Percentiles rank a stretch among this genome's conserved stretches.
Evolutionary conservation across 1,140 invertebrate species (phyloP).

Genomic region (Dolichoris vasculosae): DNA sequence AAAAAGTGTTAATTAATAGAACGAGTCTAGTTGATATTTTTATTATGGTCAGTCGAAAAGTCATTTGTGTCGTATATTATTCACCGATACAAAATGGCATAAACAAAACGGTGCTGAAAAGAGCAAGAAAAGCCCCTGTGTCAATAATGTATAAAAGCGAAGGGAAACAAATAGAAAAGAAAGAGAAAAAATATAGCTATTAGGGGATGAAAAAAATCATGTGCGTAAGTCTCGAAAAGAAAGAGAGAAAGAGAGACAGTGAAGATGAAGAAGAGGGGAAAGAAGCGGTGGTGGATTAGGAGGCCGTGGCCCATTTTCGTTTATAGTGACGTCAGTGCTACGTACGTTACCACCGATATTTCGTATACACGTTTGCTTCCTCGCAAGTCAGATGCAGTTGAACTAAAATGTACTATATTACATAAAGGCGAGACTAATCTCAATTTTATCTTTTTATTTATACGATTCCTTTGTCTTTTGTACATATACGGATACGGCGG

Average conservation of each 20-base stretch:
- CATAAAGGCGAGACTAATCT: background rate
- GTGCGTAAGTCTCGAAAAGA: background rate
- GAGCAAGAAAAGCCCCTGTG: background rate
- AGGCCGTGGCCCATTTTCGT: slow-evolving; percentile 59
- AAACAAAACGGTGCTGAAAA: background rate
- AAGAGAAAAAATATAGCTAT: too few relatives aligned
- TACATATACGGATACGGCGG: background rate
- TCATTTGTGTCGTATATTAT: background rate
- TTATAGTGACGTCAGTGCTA: slow-evolving; percentile 52
- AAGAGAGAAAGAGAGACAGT: background rate
- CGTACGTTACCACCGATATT: background rate
- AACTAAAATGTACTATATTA: background rate
- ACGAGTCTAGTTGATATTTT: background rate
- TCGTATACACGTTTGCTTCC: background rate
- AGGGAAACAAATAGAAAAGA: background rate
- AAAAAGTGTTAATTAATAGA: too few relatives aligned
- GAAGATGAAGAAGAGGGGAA: background rate
- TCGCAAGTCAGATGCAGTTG: background rate
- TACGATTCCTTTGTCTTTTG: background rate
- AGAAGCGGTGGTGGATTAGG: slow-evolving; percentile 35
- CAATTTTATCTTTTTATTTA: slow-evolving; percentile 53
- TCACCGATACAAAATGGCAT: background rate
- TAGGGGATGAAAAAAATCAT: background rate
- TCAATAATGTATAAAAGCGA: background rate
- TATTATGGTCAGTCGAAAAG: background rate